phyloP scores from a whole-genome alignment of 2,888 invertebrate genomes.

The Drosophila birchii region DNA sequence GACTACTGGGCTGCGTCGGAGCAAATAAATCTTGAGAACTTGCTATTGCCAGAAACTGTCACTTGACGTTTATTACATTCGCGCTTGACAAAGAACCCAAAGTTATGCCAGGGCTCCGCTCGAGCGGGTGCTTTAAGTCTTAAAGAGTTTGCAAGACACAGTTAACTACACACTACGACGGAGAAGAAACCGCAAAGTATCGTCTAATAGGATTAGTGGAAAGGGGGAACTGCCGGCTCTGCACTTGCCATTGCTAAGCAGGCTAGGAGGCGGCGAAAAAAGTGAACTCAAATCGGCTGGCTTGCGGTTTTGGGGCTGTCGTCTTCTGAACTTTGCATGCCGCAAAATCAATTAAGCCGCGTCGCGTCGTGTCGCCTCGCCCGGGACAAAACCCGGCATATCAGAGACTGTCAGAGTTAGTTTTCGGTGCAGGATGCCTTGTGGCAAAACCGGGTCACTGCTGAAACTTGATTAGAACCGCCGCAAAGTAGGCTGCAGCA shows the following conservation, averaged over 20 bases:
- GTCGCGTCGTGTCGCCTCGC: constrained; percentile 44
- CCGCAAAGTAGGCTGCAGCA: constrained; percentile 34
- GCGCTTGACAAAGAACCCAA: constrained; percentile 27
- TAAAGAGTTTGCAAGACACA: constrained; percentile 35
- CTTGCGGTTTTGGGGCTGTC: constrained; percentile 59
- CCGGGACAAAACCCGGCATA: constrained; percentile 1
- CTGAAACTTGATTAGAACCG: constrained; percentile 60
- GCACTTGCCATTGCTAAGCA: constrained; percentile 58
- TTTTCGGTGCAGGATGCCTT: constrained; percentile 31
- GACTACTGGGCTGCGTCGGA: constrained; percentile 36
- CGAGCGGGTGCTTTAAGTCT: constrained; percentile 39
- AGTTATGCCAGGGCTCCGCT: constrained; percentile 30
- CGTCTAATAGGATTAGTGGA: constrained; percentile 72
- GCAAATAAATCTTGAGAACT: constrained; percentile 51
- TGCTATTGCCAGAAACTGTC: constrained; percentile 53
- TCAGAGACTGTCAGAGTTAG: constrained; percentile 65
- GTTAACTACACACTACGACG: constrained; percentile 32
- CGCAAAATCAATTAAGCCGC: constrained; percentile 76
- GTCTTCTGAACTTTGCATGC: constrained; percentile 62
- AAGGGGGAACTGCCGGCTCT: constrained; percentile 16
- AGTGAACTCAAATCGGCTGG: constrained; percentile 58
- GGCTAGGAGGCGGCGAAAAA: constrained; percentile 37
- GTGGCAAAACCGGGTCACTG: constrained; percentile 56
- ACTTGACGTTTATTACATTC: constrained; percentile 56
- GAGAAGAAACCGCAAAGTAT: constrained; percentile 63